Evolutionary conservation across 1,140 invertebrate genomes (phyloP).

Genomic region (Antheraea pernyi): DNA sequence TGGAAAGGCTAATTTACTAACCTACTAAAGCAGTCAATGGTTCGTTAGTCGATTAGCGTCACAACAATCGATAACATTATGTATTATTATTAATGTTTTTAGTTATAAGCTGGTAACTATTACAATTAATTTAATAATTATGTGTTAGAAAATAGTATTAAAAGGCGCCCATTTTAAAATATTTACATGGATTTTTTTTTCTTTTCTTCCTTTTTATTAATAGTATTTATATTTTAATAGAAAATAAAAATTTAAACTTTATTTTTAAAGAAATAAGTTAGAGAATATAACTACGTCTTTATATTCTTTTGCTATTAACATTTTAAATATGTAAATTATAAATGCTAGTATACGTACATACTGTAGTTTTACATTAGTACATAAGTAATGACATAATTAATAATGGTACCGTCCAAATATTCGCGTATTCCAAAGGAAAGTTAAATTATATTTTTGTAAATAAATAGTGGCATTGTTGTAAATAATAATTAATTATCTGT

Average conservation of each 20-base stretch:
- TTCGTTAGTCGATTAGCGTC: too few relatives aligned
- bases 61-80: too few relatives aligned
- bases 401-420: constrained; percentile 64
- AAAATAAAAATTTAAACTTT: too few relatives aligned
- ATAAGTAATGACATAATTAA: not conserved
- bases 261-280: too few relatives aligned
- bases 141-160: not conserved
- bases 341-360: not conserved
- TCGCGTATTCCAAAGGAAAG: constrained; percentile 66
- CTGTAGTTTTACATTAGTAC: not conserved
- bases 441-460: constrained; percentile 44
- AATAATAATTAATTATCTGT: not conserved
- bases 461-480: constrained; percentile 19
- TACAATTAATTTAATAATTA: not conserved
- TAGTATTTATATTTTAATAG: too few relatives aligned
- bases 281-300: too few relatives aligned
- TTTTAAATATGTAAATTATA: not conserved
- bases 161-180: not conserved
- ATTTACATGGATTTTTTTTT: too few relatives aligned
- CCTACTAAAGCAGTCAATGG: too few relatives aligned
- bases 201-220: too few relatives aligned
- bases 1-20: too few relatives aligned
- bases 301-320: not conserved
- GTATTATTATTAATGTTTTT: not conserved
- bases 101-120: not conserved